Percentiles rank a stretch among this genome's conserved stretches.
Evolutionary conservation across 2,888 invertebrate genomes (phyloP).

Genomic region (Allacma fusca): DNA sequence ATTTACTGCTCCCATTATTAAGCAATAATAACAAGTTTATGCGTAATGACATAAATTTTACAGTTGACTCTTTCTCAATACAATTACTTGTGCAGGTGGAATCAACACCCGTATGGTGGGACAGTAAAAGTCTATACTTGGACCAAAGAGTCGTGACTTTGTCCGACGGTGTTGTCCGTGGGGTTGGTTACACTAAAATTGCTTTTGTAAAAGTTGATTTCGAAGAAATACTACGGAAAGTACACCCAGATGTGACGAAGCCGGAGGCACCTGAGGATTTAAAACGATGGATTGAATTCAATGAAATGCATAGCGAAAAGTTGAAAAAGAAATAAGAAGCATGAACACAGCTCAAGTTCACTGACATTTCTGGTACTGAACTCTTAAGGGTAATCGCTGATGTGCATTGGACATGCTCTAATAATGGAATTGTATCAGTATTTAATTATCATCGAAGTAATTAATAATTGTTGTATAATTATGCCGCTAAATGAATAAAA

Average conservation of each 20-base stretch:
- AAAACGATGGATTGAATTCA: constrained; percentile 77
- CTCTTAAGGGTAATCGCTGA: no score
- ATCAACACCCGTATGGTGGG: constrained; percentile 76
- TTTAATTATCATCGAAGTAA: no score
- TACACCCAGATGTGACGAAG: constrained; percentile 71
- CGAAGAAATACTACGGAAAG: constrained; percentile 72
- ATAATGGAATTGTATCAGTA: no score
- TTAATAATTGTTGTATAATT: no score
- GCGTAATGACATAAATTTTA: no score
- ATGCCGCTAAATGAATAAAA: no score
- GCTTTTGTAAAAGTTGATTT: constrained; percentile 71
- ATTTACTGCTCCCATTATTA: no score
- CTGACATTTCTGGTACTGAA: no score
- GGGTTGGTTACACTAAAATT: constrained; percentile 80
- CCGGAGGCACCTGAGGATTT: constrained; percentile 77
- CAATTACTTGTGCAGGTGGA: no score
- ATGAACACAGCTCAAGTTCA: not conserved
- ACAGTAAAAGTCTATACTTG: constrained; percentile 82
- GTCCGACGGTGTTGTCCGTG: constrained; percentile 80
- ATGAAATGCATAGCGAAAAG: constrained; percentile 79
- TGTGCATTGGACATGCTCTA: no score
- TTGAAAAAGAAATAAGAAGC: constrained; percentile 69
- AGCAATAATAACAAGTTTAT: no score
- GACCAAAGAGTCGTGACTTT: constrained; percentile 84
- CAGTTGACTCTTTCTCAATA: no score